phyloP scores from a whole-genome alignment of 2,888 invertebrate species.

The Carcina quercana region DNA sequence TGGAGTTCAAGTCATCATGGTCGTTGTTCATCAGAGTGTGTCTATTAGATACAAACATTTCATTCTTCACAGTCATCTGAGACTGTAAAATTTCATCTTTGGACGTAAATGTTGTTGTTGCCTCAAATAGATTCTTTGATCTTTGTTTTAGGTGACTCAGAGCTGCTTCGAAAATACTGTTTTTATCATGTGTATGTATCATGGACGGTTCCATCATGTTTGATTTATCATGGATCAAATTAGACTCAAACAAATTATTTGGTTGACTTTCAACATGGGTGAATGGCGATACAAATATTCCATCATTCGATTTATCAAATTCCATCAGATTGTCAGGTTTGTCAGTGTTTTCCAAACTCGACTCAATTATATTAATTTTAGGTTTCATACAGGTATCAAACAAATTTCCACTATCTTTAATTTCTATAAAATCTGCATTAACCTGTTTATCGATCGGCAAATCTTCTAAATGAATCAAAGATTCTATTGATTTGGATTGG shows the following conservation, averaged over 20 bases:
- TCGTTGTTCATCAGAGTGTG: too few relatives aligned
- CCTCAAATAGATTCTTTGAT: slow-evolving; percentile 6
- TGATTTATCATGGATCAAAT: slow-evolving; percentile 3
- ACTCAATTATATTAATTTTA: too few relatives aligned
- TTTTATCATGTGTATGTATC: slow-evolving; percentile 4
- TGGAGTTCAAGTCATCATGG: slow-evolving; percentile 13
- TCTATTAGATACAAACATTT: neutral
- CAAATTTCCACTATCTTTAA: too few relatives aligned
- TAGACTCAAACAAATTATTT: slow-evolving; percentile 5
- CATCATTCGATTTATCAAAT: slow-evolving; percentile 3
- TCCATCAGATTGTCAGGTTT: neutral
- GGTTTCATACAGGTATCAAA: too few relatives aligned
- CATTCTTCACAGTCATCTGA: slow-evolving; percentile 3
- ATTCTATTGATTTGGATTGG: slow-evolving; percentile 3
- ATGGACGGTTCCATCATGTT: slow-evolving; percentile 6
- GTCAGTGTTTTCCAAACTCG: too few relatives aligned
- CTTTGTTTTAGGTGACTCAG: slow-evolving; percentile 41
- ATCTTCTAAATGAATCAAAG: slow-evolving; percentile 3
- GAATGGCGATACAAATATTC: slow-evolving; percentile 6
- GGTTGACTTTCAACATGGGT: slow-evolving; percentile 8
- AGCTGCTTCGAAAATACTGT: slow-evolving; percentile 38
- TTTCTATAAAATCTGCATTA: too few relatives aligned
- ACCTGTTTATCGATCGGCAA: too few relatives aligned
- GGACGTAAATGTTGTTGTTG: too few relatives aligned
- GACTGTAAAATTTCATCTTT: too few relatives aligned